These are phyloP conservation scores for Oophaga sylvatica DNA, from an alignment of 2,797 vertebrate genomes.

Conservation along the genomic window DNA sequence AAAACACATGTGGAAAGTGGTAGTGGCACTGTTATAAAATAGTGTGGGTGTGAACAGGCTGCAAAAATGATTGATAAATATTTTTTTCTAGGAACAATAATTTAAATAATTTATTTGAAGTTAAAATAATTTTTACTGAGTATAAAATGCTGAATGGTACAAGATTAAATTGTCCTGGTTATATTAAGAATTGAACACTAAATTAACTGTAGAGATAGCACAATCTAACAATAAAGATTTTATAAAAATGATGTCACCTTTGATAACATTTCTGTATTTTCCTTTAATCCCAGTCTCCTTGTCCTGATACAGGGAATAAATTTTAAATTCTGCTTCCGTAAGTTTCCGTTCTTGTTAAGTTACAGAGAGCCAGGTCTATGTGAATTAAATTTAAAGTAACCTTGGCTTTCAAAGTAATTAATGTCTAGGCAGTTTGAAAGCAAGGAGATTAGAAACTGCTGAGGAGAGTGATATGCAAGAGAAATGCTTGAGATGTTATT, in stretches of 20 bases:
- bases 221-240: neutral
- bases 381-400: conserved; percentile 63
- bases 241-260: neutral
- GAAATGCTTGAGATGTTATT: conserved; percentile 54
- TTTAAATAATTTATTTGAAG: too few relatives aligned
- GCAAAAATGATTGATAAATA: too few relatives aligned
- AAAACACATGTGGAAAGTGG: too few relatives aligned
- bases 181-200: neutral
- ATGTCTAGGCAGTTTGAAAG: conserved; percentile 57
- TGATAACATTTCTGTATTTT: conserved; percentile 14
- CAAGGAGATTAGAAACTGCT: conserved; percentile 61
- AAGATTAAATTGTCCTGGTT: neutral
- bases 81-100: too few relatives aligned
- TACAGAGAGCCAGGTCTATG: conserved; percentile 49
- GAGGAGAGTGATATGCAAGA: conserved; percentile 58
- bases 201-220: neutral
- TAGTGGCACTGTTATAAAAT: too few relatives aligned
- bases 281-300: conserved; percentile 1
- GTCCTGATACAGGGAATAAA: conserved; percentile 11
- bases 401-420: conserved; percentile 62
- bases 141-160: neutral
- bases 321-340: conserved; percentile 42
- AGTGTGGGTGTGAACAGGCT: too few relatives aligned
- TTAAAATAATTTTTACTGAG: neutral
- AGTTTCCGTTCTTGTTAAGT: conserved; percentile 53